phyloP scores from a whole-genome alignment of 2,113 vertebrate genomes.

The Neogobius melanostomus region DNA sequence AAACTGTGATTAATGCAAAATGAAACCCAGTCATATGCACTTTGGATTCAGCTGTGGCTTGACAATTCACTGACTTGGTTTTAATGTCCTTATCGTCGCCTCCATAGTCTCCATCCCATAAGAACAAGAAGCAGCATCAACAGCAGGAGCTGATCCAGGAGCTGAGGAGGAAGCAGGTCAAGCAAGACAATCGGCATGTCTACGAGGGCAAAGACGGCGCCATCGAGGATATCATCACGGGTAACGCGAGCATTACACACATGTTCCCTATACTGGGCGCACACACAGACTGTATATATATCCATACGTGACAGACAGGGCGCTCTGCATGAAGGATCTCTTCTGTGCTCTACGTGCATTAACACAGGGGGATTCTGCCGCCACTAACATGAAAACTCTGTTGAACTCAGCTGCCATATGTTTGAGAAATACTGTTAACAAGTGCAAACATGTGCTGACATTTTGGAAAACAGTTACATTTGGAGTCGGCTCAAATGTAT shows the following conservation, averaged over 20 bases:
- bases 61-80: background rate
- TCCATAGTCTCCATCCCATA: slow-evolving; percentile 79
- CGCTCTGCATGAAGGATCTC: slow-evolving; percentile 60
- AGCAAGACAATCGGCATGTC: slow-evolving; percentile 89
- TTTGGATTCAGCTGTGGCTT: background rate
- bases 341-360: slow-evolving; percentile 43
- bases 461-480: slow-evolving; percentile 18
- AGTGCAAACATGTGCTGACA: slow-evolving; percentile 45
- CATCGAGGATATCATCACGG: slow-evolving; percentile 97
- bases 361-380: slow-evolving; percentile 41
- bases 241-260: slow-evolving; percentile 65
- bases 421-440: slow-evolving; percentile 36
- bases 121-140: slow-evolving; percentile 81
- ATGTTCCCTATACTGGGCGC: slow-evolving; percentile 7
- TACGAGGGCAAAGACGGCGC: slow-evolving; percentile 97
- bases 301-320: slow-evolving; percentile 13
- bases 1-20: no score
- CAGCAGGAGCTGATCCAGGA: slow-evolving; percentile 95
- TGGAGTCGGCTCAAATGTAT: slow-evolving; percentile 31
- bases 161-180: slow-evolving; percentile 90
- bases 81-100: background rate
- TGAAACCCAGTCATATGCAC: no score
- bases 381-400: slow-evolving; percentile 58
- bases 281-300: slow-evolving; percentile 10
- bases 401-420: slow-evolving; percentile 37